A percentile compares a stretch with the other conserved stretches of the same genome.
These are phyloP conservation scores for Psittacula cyanocephala DNA, from an alignment of 2,113 vertebrate species.

Conservation along the genomic window DNA sequence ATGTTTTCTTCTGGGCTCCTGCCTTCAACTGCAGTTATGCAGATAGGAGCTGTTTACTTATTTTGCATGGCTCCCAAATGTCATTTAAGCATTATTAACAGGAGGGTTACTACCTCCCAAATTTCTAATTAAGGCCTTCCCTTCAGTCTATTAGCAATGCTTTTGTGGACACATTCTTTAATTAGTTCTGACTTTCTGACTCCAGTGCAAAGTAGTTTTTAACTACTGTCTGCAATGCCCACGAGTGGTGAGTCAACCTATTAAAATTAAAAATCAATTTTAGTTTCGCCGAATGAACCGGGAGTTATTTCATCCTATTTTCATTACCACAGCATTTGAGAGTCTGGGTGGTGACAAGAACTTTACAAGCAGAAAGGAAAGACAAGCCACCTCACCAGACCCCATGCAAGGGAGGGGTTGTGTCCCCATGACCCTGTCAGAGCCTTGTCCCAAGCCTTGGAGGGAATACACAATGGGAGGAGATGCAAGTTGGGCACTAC, in stretches of 20 bases:
- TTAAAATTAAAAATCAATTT: conserved; percentile 69
- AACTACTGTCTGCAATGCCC: conserved; percentile 57
- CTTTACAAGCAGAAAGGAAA: neutral
- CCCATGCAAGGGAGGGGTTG: fast-evolving
- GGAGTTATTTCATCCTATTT: conserved; percentile 13
- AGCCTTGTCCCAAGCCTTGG: neutral
- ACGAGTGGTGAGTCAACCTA: conserved; percentile 63
- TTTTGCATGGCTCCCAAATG: conserved; percentile 34
- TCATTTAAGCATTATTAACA: conserved; percentile 49
- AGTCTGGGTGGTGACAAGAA: neutral
- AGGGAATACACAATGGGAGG: neutral
- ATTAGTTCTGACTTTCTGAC: conserved; percentile 70
- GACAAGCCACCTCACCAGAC: neutral
- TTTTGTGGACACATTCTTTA: conserved; percentile 64
- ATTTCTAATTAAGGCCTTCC: conserved; percentile 66
- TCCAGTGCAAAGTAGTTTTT: conserved; percentile 58
- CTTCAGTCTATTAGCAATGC: conserved; percentile 42
- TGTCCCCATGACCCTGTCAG: neutral
- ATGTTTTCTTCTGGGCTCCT: neutral
- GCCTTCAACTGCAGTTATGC: neutral
- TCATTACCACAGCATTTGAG: neutral
- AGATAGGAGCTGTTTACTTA: conserved; percentile 47
- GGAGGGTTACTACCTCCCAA: conserved; percentile 34
- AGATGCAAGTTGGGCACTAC: neutral
- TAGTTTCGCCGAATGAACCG: conserved; percentile 26